phyloP scores from a whole-genome alignment of 2,113 vertebrate species.

The Eidolon helvum region DNA sequence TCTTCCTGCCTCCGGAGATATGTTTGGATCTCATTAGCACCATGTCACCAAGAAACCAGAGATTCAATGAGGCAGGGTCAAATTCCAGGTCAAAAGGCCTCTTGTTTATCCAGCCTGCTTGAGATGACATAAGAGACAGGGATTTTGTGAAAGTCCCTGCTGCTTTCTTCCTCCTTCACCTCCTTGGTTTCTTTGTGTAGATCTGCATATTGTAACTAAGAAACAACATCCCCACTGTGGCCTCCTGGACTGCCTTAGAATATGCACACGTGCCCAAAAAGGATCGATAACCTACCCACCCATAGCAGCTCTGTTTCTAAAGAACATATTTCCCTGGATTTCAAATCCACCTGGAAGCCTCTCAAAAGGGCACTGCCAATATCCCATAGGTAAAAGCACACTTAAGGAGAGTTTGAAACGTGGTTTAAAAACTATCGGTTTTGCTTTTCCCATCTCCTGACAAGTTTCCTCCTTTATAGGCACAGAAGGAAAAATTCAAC shows the following conservation, averaged over 20 bases:
- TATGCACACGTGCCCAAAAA: rapidly evolving
- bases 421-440: neutral
- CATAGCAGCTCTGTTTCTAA: neutral
- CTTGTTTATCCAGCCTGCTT: neutral
- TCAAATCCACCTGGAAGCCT: neutral
- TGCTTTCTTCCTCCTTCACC: neutral
- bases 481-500: conserved; percentile 41
- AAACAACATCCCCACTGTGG: neutral
- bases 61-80: neutral
- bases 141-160: neutral
- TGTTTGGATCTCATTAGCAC: neutral
- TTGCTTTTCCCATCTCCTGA: conserved; percentile 24
- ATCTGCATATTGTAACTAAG: neutral
- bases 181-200: neutral
- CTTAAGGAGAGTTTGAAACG: neutral
- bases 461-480: neutral
- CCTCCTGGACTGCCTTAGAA: neutral
- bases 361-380: neutral
- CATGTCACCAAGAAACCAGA: neutral
- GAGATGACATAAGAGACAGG: neutral
- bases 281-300: neutral
- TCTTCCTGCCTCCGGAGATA: neutral
- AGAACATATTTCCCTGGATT: neutral
- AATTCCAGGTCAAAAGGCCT: neutral
- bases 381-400: neutral